A percentile compares a stretch with the other conserved stretches of the same genome.
Conservation (phyloP, 1,140 invertebrate genomes). For the Mactra quadrangularis region DNA sequence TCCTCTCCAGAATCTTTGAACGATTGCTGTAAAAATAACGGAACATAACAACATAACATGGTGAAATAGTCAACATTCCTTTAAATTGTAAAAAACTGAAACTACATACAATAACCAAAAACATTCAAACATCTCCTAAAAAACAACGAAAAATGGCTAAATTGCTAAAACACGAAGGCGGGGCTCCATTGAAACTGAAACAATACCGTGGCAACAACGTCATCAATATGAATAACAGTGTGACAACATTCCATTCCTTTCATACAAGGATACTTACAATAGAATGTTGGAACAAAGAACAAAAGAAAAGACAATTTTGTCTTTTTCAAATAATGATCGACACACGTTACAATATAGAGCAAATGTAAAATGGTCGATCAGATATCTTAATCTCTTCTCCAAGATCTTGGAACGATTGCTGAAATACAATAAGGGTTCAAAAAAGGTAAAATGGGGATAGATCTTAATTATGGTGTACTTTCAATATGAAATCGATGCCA, state of each 20-base stretch:
- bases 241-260: conserved; percentile 2
- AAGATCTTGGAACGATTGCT: conserved; percentile 82
- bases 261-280: conserved; percentile 81
- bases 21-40: conserved; percentile 83
- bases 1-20: conserved; percentile 80
- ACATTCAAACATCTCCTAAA: no score
- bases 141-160: no score
- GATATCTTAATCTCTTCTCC: conserved; percentile 79
- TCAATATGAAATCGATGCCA: no score
- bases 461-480: no score
- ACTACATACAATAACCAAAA: no score
- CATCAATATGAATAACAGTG: no score
- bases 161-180: no score
- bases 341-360: conserved; percentile 81
- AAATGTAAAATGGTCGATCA: conserved; percentile 83
- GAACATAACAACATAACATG: conserved; percentile 4
- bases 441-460: no score
- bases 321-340: conserved; percentile 83
- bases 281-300: conserved; percentile 83
- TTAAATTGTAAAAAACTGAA: no score
- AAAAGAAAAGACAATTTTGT: conserved; percentile 83
- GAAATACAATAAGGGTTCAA: conserved; percentile 75
- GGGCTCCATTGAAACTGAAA: no score
- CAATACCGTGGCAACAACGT: neutral
- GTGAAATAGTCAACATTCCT: no score